Percentiles rank a stretch among this genome's conserved stretches.
Evolutionary conservation across 2,888 invertebrate genomes (phyloP).

Genomic region (Synanthedon myopaeformis): DNA sequence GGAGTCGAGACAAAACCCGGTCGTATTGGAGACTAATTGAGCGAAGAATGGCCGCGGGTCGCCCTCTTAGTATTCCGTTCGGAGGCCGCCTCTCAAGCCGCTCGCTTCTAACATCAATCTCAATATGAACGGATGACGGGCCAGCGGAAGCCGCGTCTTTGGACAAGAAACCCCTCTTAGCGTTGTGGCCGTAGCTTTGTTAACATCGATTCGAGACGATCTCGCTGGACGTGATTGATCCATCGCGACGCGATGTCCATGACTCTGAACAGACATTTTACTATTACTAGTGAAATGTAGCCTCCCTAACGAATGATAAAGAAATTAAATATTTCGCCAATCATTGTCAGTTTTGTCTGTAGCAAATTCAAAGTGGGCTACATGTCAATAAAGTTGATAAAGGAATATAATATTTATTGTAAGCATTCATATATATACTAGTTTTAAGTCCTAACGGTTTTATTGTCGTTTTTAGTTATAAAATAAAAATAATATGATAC

Average conservation of each 20-base stretch:
- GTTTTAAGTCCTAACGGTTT: too few relatives aligned
- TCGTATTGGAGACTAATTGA: conserved; percentile 57
- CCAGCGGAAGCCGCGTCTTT: conserved; percentile 45
- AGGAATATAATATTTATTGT: too few relatives aligned
- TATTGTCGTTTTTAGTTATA: too few relatives aligned
- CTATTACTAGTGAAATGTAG: neutral
- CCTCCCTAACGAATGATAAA: neutral
- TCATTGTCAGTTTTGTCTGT: too few relatives aligned
- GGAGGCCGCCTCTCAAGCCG: conserved; percentile 35
- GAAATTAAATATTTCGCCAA: too few relatives aligned
- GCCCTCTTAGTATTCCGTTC: conserved; percentile 59
- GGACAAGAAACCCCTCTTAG: conserved; percentile 66
- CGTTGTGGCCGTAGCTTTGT: conserved; percentile 26
- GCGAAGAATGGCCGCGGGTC: conserved; percentile 48
- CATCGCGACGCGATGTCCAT: conserved; percentile 5
- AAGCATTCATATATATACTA: too few relatives aligned
- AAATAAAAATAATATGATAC: too few relatives aligned
- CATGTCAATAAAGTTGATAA: too few relatives aligned
- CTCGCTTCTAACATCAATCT: conserved; percentile 56
- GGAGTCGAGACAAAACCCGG: conserved; percentile 36
- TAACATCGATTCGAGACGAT: conserved; percentile 15
- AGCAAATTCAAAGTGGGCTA: too few relatives aligned
- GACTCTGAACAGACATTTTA: neutral
- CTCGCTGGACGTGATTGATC: conserved; percentile 44
- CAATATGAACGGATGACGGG: conserved; percentile 62